Conservation (phyloP, 2,113 vertebrate genomes). For the Sorex araneus region DNA sequence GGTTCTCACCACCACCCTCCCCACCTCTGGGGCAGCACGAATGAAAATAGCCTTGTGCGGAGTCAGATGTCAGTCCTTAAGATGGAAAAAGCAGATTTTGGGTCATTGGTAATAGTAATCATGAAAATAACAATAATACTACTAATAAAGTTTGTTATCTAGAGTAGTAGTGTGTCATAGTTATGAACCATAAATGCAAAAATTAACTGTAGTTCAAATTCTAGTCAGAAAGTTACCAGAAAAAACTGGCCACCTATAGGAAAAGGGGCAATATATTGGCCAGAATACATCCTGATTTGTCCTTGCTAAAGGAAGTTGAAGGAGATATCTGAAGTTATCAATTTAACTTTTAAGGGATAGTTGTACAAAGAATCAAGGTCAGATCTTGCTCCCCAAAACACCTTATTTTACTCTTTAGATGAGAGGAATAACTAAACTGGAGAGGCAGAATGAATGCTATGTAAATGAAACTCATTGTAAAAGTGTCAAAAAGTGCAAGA, state of each 20-base stretch:
- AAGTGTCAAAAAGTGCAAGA: constrained; percentile 78
- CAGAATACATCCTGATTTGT: constrained; percentile 13
- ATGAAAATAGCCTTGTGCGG: too few relatives aligned
- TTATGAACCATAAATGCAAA: background rate
- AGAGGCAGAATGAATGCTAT: constrained; percentile 66
- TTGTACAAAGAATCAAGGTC: background rate
- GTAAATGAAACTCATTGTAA: constrained; percentile 70
- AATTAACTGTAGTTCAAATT: background rate
- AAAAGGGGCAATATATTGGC: background rate
- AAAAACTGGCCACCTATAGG: background rate
- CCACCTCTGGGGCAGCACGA: too few relatives aligned
- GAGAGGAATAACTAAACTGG: constrained; percentile 68
- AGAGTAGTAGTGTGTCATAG: background rate
- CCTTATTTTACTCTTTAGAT: constrained; percentile 70
- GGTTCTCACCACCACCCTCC: too few relatives aligned
- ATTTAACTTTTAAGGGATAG: background rate
- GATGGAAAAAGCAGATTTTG: background rate
- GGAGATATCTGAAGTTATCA: background rate
- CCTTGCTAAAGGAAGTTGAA: constrained; percentile 14
- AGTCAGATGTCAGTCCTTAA: constrained; percentile 32
- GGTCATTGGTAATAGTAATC: background rate
- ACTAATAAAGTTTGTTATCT: background rate
- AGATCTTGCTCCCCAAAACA: constrained; percentile 61
- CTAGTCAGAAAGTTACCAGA: background rate
- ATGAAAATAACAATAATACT: background rate